phyloP scores from a whole-genome alignment of 1,140 invertebrate genomes.

The Platorchestia sp. region DNA sequence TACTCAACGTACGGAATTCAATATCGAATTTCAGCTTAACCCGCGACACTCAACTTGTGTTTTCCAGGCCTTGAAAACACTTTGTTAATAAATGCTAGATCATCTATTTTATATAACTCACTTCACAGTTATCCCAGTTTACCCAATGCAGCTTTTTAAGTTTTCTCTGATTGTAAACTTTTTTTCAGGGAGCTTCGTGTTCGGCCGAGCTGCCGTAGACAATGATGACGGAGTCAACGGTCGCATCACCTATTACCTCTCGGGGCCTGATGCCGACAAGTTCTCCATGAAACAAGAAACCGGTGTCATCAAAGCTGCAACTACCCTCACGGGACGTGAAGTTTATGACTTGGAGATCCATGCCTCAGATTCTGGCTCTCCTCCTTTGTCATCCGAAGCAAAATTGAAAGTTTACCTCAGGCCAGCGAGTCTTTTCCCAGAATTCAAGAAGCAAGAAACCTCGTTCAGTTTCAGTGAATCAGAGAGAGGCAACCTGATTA shows the following conservation, averaged over 20 bases:
- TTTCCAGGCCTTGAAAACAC: too few relatives aligned
- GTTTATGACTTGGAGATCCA: constrained; percentile 81
- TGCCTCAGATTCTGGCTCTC: constrained; percentile 71
- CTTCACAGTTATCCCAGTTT: too few relatives aligned
- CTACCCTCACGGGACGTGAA: constrained; percentile 69
- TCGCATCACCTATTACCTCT: constrained; percentile 82
- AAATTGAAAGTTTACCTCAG: constrained; percentile 77
- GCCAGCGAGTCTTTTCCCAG: constrained; percentile 74
- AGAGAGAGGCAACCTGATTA: constrained; percentile 72
- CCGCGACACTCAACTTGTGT: too few relatives aligned
- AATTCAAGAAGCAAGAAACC: constrained; percentile 72
- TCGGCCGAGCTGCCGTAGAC: constrained; percentile 87
- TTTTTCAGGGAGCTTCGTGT: constrained; percentile 80
- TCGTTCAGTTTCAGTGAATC: constrained; percentile 87
- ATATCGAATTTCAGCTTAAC: too few relatives aligned
- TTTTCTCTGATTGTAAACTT: not conserved
- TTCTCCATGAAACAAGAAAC: constrained; percentile 84
- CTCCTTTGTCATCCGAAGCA: constrained; percentile 72
- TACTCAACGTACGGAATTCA: too few relatives aligned
- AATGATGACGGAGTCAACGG: constrained; percentile 85
- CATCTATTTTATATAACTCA: too few relatives aligned
- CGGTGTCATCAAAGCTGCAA: constrained; percentile 81
- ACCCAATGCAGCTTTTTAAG: too few relatives aligned
- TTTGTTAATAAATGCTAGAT: too few relatives aligned
- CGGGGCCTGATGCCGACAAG: constrained; percentile 81